Evolutionary conservation across 2,113 vertebrate genomes (phyloP).

Genomic region (Pseudolaguvia tuberculata): DNA sequence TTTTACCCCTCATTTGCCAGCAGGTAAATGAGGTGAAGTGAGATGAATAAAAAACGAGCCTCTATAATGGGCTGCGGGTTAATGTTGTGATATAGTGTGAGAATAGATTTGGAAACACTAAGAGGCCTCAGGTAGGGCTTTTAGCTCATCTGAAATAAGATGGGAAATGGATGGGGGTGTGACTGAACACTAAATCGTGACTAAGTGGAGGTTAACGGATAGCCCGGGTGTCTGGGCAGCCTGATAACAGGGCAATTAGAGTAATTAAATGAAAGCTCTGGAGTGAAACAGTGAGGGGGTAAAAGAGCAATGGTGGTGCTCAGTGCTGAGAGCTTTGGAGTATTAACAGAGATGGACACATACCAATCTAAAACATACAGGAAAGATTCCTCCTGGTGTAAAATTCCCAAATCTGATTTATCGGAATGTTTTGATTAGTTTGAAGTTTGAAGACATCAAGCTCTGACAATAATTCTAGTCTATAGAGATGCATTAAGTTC

Average conservation of each 20-base stretch:
- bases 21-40: slow-evolving; percentile 59
- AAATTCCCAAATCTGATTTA: not conserved
- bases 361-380: not conserved
- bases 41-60: slow-evolving; percentile 65
- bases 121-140: slow-evolving; percentile 28
- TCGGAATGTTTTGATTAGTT: no score
- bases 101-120: slow-evolving; percentile 34
- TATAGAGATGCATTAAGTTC: no score
- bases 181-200: slow-evolving; percentile 33
- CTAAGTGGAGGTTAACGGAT: slow-evolving; percentile 21
- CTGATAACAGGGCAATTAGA: slow-evolving; percentile 23
- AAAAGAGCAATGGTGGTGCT: not conserved
- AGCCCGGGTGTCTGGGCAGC: not conserved
- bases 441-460: no score
- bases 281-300: not conserved
- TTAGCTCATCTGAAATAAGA: slow-evolving; percentile 22
- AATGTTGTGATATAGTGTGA: slow-evolving; percentile 44
- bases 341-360: not conserved
- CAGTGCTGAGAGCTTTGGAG: not conserved
- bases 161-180: no score
- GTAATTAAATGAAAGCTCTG: slow-evolving; percentile 7
- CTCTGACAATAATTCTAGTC: no score
- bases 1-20: slow-evolving; percentile 62
- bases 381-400: no score
- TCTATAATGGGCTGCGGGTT: slow-evolving; percentile 66